Percentiles rank a stretch among this genome's conserved stretches.
Evolutionary conservation across 2,888 invertebrate genomes (phyloP).

Genomic region (Rhamphomyia laevipes): DNA sequence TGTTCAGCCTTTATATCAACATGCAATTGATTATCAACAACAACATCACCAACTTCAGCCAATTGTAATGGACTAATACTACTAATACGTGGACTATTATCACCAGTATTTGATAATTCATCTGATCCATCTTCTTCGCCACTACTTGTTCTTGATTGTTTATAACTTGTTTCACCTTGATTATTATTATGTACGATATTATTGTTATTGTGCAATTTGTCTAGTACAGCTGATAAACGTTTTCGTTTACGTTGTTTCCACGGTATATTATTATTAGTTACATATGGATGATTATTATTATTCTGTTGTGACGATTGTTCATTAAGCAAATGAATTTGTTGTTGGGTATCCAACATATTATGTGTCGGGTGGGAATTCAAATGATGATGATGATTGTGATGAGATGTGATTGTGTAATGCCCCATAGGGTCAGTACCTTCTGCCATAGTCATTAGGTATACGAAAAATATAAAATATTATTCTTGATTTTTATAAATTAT

Average conservation of each 20-base stretch:
- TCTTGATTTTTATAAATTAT: background rate
- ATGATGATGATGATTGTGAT: constrained; percentile 27
- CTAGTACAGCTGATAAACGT: constrained; percentile 66
- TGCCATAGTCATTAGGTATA: constrained; percentile 61
- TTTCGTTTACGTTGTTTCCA: constrained; percentile 63
- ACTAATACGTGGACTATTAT: constrained; percentile 31
- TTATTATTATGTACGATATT: constrained; percentile 34
- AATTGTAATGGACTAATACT: constrained; percentile 19
- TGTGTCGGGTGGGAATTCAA: constrained; percentile 18
- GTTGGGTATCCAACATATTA: constrained; percentile 13
- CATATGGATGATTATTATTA: constrained; percentile 48
- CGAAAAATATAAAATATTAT: background rate
- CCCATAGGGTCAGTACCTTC: constrained; percentile 51
- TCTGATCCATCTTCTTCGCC: constrained; percentile 23
- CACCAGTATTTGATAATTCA: constrained; percentile 17
- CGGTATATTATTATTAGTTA: constrained; percentile 50
- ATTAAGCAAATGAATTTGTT: constrained; percentile 8
- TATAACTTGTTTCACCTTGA: constrained; percentile 14
- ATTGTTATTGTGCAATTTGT: constrained; percentile 53
- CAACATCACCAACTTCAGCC: background rate
- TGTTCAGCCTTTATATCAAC: constrained; percentile 38
- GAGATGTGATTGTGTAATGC: constrained; percentile 35
- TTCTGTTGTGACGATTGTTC: constrained; percentile 26
- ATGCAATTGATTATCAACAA: constrained; percentile 22
- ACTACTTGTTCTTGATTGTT: constrained; percentile 20